phyloP scores from a whole-genome alignment of 2,888 invertebrate genomes.

The Macrostomum cliftonense region DNA sequence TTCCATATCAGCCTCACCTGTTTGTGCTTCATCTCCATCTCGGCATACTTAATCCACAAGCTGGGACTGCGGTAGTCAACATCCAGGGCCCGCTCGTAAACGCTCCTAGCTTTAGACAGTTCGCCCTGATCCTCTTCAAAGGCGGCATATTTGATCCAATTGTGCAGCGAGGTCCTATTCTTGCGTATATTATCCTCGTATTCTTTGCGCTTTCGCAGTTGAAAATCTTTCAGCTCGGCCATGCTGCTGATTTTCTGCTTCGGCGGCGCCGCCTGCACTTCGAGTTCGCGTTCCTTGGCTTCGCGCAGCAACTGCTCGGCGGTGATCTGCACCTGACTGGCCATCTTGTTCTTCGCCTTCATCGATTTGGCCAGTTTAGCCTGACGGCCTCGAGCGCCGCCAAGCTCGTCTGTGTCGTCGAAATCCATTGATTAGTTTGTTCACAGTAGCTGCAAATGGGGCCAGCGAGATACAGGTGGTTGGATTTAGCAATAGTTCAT shows the following conservation, averaged over 20 bases:
- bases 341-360: constrained; percentile 91
- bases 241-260: constrained; percentile 98
- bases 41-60: constrained; percentile 86
- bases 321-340: constrained; percentile 95
- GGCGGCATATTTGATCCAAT: constrained; percentile 97
- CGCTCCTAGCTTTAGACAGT: constrained; percentile 60
- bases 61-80: constrained; percentile 91
- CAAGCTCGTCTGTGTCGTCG: too few relatives aligned
- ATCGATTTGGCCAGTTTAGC: too few relatives aligned
- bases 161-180: constrained; percentile 78
- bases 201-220: constrained; percentile 73
- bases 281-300: constrained; percentile 92
- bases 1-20: constrained; percentile 6
- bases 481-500: too few relatives aligned
- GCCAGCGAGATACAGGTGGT: too few relatives aligned
- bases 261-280: constrained; percentile 87
- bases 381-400: too few relatives aligned
- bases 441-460: too few relatives aligned
- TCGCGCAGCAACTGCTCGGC: constrained; percentile 91
- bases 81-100: constrained; percentile 87
- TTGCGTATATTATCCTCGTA: constrained; percentile 95
- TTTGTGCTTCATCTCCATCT: constrained; percentile 67
- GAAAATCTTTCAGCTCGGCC: constrained; percentile 83
- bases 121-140: constrained; percentile 98
- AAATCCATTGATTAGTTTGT: too few relatives aligned